A percentile compares a stretch with the other conserved stretches of the same genome.
Evolutionary conservation across 2,113 vertebrate genomes (phyloP).

Genomic region (Prinia subflava): DNA sequence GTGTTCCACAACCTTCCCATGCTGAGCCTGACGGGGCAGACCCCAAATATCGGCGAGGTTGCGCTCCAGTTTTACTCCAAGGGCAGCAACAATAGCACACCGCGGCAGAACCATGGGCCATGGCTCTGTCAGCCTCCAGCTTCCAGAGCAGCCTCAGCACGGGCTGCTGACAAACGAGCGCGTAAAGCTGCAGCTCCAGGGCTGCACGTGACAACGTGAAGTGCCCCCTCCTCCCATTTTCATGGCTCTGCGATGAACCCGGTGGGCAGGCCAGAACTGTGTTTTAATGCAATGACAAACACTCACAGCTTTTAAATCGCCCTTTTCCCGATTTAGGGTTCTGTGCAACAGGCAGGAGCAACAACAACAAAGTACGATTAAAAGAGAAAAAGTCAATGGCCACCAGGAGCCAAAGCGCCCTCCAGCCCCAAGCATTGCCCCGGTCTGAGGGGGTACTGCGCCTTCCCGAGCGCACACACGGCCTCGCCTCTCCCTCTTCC

Average conservation of each 20-base stretch:
- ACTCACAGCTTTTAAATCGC: neutral
- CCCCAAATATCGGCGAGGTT: accelerated
- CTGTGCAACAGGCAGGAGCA: neutral
- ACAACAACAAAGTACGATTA: neutral
- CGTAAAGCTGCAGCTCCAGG: neutral
- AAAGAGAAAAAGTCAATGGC: neutral
- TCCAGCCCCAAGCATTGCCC: neutral
- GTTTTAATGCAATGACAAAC: accelerated
- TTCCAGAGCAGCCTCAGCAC: neutral
- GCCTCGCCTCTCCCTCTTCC: neutral
- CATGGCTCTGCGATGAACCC: accelerated
- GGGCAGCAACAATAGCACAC: neutral
- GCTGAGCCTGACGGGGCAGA: accelerated
- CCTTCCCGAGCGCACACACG: neutral
- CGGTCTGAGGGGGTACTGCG: neutral
- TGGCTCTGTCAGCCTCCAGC: accelerated
- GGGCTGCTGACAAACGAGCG: no score
- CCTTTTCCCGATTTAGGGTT: neutral
- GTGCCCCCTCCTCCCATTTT: accelerated
- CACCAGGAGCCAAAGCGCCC: neutral
- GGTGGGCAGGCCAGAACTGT: accelerated
- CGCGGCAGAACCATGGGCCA: accelerated
- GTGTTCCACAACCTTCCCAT: neutral
- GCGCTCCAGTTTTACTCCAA: neutral
- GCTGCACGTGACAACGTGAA: accelerated